phyloP scores from a whole-genome alignment of 1,140 invertebrate genomes.

The Drosophila micromelanica region DNA sequence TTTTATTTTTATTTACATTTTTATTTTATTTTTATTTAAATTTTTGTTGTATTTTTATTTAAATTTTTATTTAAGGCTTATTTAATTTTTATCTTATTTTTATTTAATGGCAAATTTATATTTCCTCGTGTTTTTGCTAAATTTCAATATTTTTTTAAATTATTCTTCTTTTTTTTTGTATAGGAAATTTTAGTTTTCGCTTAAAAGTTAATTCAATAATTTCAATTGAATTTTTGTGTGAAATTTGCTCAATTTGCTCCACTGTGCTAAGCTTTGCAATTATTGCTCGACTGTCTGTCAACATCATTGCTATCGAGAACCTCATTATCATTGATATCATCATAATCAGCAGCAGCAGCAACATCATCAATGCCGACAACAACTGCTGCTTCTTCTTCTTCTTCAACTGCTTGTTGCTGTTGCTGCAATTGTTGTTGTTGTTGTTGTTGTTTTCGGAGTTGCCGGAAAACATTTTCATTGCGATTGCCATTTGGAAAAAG shows the following conservation, averaged over 20 bases:
- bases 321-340: slow-evolving; percentile 29
- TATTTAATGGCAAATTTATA: no score
- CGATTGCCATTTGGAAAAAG: slow-evolving; percentile 44
- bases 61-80: no score
- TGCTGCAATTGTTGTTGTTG: slow-evolving; percentile 8
- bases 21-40: no score
- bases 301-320: slow-evolving; percentile 23
- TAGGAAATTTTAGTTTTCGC: no score
- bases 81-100: no score
- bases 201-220: no score
- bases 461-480: slow-evolving; percentile 54
- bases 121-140: no score
- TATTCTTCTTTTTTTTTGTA: no score
- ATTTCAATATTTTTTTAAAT: no score
- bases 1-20: no score
- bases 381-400: neutral
- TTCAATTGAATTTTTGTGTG: no score
- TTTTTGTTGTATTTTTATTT: no score
- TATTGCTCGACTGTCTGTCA: slow-evolving; percentile 21
- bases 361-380: neutral
- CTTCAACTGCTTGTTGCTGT: slow-evolving; percentile 19
- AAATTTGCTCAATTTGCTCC: slow-evolving; percentile 8
- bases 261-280: slow-evolving; percentile 37
- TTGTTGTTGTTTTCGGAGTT: slow-evolving; percentile 10
- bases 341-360: slow-evolving; percentile 20